A percentile compares a stretch with the other conserved stretches of the same genome.
These are phyloP conservation scores for Sebastes nivosus DNA, from an alignment of 2,797 vertebrate species.

Conservation along the genomic window DNA sequence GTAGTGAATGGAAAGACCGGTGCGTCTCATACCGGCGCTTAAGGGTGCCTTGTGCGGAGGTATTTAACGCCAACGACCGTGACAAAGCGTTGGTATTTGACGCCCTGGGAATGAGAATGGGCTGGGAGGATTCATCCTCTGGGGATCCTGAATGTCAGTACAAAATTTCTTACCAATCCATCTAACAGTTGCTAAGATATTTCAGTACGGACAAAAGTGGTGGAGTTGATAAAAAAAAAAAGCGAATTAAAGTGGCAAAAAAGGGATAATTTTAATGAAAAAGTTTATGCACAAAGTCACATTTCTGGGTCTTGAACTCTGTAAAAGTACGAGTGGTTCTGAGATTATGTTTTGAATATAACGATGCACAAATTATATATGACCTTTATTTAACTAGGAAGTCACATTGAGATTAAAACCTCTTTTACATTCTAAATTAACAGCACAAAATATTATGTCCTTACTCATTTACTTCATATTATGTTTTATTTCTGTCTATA, in stretches of 20 bases:
- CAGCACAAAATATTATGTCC: not conserved
- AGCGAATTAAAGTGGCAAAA: not conserved
- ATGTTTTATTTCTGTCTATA: not conserved
- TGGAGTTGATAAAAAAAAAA: not conserved
- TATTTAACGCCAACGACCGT: accelerated
- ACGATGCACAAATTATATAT: not conserved
- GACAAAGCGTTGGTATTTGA: too few species aligned
- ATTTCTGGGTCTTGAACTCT: not conserved
- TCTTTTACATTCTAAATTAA: too few species aligned
- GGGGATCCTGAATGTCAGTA: too few species aligned
- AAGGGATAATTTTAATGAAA: not conserved
- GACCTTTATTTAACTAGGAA: too few species aligned
- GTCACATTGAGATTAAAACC: too few species aligned
- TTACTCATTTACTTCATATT: not conserved
- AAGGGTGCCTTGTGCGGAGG: too few species aligned
- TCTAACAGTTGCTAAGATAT: not conserved
- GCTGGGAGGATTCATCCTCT: too few species aligned
- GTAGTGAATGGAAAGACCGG: too few species aligned
- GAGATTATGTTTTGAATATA: not conserved
- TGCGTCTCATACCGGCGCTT: too few species aligned
- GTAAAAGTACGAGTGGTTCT: not conserved
- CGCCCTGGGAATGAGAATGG: too few species aligned
- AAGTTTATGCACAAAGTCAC: not conserved
- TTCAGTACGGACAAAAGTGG: not conserved
- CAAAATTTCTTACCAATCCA: too few species aligned